A percentile compares a stretch with the other conserved stretches of the same genome.
These are phyloP conservation scores for Ciona savignyi DNA, from an alignment of 23 tunicate species.

Conservation along the genomic window DNA sequence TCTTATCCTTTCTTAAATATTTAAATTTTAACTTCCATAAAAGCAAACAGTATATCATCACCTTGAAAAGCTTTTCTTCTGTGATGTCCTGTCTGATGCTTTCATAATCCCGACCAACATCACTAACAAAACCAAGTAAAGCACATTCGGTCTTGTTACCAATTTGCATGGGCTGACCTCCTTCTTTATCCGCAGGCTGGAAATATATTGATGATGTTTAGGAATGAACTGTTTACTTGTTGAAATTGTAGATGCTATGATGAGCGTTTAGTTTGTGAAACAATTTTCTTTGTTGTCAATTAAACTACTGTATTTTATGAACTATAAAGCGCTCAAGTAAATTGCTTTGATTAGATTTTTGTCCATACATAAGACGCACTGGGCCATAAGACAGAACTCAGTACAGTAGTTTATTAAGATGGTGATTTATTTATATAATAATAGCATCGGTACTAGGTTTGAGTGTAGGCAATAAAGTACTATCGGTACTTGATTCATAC, in stretches of 20 bases:
- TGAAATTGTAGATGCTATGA: neutral
- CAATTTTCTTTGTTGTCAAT: too few relatives aligned
- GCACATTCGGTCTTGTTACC: constrained; percentile 99
- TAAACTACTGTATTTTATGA: neutral
- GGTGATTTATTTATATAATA: too few relatives aligned
- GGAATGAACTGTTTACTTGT: neutral
- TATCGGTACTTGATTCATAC: too few relatives aligned
- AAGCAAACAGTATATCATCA: too few relatives aligned
- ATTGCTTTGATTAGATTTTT: too few relatives aligned
- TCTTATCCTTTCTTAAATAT: too few relatives aligned
- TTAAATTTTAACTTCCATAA: too few relatives aligned
- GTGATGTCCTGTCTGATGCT: constrained; percentile 72
- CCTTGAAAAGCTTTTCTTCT: constrained; percentile 89
- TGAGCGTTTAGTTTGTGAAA: neutral
- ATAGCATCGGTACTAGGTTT: too few relatives aligned
- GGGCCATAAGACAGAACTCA: neutral
- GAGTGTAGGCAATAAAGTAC: too few relatives aligned
- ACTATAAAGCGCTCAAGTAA: too few relatives aligned
- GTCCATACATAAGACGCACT: too few relatives aligned
- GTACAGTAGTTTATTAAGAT: neutral
- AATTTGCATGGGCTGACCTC: constrained; percentile 92
- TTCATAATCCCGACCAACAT: constrained; percentile 89
- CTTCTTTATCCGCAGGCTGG: constrained; percentile 81
- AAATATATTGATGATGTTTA: neutral
- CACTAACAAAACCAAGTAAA: constrained; percentile 72